phyloP scores from a whole-genome alignment of 2,113 vertebrate genomes.

The Sciurus niger region DNA sequence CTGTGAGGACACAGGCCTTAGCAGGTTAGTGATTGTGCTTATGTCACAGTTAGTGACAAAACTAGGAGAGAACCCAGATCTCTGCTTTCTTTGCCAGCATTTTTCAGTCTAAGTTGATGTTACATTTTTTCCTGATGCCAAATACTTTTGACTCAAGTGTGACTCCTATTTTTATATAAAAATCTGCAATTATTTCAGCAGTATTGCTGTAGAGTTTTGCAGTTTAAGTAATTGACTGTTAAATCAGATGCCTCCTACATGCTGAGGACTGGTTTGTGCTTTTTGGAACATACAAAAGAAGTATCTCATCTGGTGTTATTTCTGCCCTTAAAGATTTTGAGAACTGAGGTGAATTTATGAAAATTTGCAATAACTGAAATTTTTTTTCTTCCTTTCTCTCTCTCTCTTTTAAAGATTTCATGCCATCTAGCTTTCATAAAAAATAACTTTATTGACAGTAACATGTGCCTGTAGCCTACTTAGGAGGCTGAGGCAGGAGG shows the following conservation, averaged over 20 bases:
- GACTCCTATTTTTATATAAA: background rate
- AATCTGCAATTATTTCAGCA: background rate
- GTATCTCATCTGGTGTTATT: background rate
- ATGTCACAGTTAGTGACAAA: background rate
- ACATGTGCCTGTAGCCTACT: background rate
- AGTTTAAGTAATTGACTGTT: background rate
- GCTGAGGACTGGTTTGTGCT: background rate
- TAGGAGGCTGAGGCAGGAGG: background rate
- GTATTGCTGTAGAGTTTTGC: background rate
- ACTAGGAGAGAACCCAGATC: background rate
- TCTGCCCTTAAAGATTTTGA: background rate
- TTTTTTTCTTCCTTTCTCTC: background rate
- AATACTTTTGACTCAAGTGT: background rate
- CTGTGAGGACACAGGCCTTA: background rate
- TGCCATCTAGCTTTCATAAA: background rate
- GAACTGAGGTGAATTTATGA: slow-evolving; percentile 32
- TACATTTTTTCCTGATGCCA: slow-evolving; percentile 28
- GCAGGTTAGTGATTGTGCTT: background rate
- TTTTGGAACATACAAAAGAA: background rate
- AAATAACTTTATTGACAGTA: background rate
- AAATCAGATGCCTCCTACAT: accelerated
- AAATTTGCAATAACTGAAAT: background rate
- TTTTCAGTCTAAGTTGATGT: background rate
- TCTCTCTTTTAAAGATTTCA: background rate
- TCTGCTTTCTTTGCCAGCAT: background rate